These are phyloP conservation scores for Hemicordylus capensis DNA, from an alignment of 2,113 vertebrate species.

Conservation along the genomic window DNA sequence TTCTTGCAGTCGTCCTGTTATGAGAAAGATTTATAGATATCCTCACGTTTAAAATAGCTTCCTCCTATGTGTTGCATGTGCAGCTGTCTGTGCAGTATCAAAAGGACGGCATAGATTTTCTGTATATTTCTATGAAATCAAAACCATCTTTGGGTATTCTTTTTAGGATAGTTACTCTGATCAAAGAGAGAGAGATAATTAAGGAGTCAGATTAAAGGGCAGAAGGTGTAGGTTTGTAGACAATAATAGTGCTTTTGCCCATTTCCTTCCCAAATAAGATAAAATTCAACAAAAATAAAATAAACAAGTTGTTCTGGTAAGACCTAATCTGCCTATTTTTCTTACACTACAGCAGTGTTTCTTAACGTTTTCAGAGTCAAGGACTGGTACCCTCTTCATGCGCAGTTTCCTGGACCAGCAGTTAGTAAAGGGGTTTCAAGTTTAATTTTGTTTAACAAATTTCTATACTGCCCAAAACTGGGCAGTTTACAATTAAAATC, in stretches of 20 bases:
- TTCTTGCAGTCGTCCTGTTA: constrained; percentile 1
- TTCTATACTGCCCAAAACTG: no score
- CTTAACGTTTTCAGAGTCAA: no score
- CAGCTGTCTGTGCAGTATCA: background rate
- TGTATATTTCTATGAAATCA: background rate
- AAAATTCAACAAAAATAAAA: background rate
- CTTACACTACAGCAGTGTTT: no score
- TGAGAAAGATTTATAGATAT: constrained; percentile 42
- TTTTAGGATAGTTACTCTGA: background rate
- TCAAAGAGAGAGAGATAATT: background rate
- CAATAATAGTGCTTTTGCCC: background rate
- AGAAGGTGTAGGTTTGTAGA: background rate
- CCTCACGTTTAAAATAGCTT: background rate
- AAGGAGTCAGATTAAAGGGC: background rate
- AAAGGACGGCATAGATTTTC: background rate
- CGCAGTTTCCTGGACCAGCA: no score
- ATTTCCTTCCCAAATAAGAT: background rate
- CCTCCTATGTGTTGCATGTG: background rate
- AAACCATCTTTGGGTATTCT: background rate
- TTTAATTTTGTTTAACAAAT: no score
- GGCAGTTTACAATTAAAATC: no score
- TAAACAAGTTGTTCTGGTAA: no score
- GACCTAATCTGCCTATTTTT: no score
- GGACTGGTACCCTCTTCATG: no score
- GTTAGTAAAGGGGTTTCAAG: no score